phyloP scores from a whole-genome alignment of 2,797 vertebrate genomes.

The Poeciliopsis gracilis region DNA sequence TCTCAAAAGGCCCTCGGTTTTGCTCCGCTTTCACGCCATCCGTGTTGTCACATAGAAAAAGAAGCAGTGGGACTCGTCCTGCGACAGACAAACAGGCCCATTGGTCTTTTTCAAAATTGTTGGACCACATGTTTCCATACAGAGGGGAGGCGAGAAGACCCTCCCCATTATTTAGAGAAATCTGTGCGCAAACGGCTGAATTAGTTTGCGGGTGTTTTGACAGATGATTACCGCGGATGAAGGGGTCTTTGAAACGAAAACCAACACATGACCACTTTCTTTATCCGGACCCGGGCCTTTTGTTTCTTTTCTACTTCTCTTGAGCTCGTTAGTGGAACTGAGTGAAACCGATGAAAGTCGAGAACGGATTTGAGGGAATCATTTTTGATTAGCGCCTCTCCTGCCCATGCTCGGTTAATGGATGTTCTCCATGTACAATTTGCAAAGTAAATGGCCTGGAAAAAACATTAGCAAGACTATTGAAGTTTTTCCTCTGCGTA shows the following conservation, averaged over 20 bases:
- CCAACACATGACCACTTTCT: slow-evolving; percentile 68
- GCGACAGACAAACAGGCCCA: slow-evolving; percentile 78
- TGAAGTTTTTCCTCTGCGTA: slow-evolving; percentile 54
- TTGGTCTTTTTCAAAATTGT: slow-evolving; percentile 86
- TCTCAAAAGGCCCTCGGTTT: slow-evolving; percentile 85
- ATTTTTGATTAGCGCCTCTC: slow-evolving; percentile 30
- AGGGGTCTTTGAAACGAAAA: slow-evolving; percentile 75
- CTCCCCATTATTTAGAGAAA: slow-evolving; percentile 77
- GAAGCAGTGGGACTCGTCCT: slow-evolving; percentile 82
- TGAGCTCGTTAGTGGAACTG: slow-evolving; percentile 42
- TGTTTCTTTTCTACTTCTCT: slow-evolving; percentile 18
- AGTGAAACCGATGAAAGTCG: slow-evolving; percentile 48
- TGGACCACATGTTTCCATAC: slow-evolving; percentile 83
- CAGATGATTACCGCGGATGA: slow-evolving; percentile 84
- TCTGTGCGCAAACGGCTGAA: slow-evolving; percentile 85
- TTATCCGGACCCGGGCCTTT: slow-evolving; percentile 34
- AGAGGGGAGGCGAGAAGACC: slow-evolving; percentile 71
- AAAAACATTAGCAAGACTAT: slow-evolving; percentile 55
- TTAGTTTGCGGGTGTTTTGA: slow-evolving; percentile 87
- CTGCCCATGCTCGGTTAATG: slow-evolving; percentile 43
- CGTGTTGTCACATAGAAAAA: slow-evolving; percentile 81
- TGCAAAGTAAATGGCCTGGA: slow-evolving; percentile 61
- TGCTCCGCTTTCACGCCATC: slow-evolving; percentile 83
- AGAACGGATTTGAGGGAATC: slow-evolving; percentile 29
- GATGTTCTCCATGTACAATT: slow-evolving; percentile 58